phyloP scores from a whole-genome alignment of 2,888 invertebrate genomes.

The Oligia fasciuncula region DNA sequence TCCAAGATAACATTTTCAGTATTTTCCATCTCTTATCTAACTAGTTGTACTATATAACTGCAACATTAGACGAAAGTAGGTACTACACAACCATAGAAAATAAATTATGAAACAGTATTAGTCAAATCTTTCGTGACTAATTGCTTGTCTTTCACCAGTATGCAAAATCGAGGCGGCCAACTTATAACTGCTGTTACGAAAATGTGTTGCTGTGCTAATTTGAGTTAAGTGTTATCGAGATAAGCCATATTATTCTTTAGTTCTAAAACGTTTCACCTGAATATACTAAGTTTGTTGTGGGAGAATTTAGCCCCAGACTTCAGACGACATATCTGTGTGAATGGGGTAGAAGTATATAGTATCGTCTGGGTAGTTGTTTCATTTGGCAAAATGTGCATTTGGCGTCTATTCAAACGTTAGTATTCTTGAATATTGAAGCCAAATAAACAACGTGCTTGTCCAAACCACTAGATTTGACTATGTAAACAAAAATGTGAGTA shows the following conservation, averaged over 20 bases:
- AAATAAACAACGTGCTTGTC: constrained; percentile 79
- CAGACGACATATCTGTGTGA: constrained; percentile 65
- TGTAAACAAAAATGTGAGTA: constrained; percentile 57
- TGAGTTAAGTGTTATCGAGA: constrained; percentile 23
- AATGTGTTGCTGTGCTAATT: constrained; percentile 44
- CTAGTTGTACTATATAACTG: not conserved
- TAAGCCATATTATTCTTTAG: constrained; percentile 2
- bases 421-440: constrained; percentile 76
- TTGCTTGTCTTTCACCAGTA: constrained; percentile 66
- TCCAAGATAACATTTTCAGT: not conserved
- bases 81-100: constrained; percentile 23
- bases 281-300: constrained; percentile 46
- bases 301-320: constrained; percentile 71
- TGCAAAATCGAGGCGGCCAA: constrained; percentile 55
- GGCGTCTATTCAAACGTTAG: constrained; percentile 82
- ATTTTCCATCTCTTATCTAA: not conserved
- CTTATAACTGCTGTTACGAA: constrained; percentile 38
- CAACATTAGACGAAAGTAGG: constrained; percentile 9
- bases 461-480: constrained; percentile 50
- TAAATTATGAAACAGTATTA: constrained; percentile 56
- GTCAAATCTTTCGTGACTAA: constrained; percentile 68
- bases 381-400: constrained; percentile 86
- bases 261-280: constrained; percentile 12
- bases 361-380: constrained; percentile 83
- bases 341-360: constrained; percentile 72